These are phyloP conservation scores for Thereva nobilitata DNA, from an alignment of 2,888 invertebrate genomes.

Conservation along the genomic window DNA sequence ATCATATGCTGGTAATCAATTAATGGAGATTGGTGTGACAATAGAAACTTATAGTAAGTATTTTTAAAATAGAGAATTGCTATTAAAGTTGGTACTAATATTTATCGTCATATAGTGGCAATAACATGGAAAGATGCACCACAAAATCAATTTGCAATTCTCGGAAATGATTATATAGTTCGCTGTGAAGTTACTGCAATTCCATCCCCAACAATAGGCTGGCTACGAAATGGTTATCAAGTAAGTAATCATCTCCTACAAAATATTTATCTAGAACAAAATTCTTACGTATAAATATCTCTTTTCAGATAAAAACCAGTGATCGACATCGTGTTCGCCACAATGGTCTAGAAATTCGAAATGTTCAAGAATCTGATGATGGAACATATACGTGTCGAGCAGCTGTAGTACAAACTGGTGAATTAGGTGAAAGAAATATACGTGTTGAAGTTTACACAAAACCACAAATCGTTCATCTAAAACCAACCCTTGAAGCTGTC, in stretches of 20 bases:
- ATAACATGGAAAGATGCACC: constrained; percentile 88
- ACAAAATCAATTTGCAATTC: constrained; percentile 77
- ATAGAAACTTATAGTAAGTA: constrained; percentile 74
- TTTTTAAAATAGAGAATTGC: not conserved
- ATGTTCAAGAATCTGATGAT: constrained; percentile 80
- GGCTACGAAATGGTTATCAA: constrained; percentile 77
- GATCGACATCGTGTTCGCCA: too few relatives aligned
- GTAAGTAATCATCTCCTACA: constrained; percentile 54
- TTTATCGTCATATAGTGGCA: constrained; percentile 64
- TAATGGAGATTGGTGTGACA: constrained; percentile 67
- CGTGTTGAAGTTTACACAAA: constrained; percentile 79
- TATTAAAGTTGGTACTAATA: not conserved
- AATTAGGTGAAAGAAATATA: constrained; percentile 75
- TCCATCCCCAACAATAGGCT: constrained; percentile 83
- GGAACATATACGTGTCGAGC: constrained; percentile 86
- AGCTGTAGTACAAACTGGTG: constrained; percentile 80
- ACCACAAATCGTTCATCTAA: constrained; percentile 71
- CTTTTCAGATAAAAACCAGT: too few relatives aligned
- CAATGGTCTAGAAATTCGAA: constrained; percentile 72
- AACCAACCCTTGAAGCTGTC: constrained; percentile 68
- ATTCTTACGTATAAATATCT: not conserved
- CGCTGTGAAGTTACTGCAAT: constrained; percentile 84
- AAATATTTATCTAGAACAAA: constrained; percentile 2
- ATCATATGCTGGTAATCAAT: constrained; percentile 73
- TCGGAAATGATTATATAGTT: constrained; percentile 75